phyloP scores from a whole-genome alignment of 2,113 vertebrate genomes.

The Lonchura striata region DNA sequence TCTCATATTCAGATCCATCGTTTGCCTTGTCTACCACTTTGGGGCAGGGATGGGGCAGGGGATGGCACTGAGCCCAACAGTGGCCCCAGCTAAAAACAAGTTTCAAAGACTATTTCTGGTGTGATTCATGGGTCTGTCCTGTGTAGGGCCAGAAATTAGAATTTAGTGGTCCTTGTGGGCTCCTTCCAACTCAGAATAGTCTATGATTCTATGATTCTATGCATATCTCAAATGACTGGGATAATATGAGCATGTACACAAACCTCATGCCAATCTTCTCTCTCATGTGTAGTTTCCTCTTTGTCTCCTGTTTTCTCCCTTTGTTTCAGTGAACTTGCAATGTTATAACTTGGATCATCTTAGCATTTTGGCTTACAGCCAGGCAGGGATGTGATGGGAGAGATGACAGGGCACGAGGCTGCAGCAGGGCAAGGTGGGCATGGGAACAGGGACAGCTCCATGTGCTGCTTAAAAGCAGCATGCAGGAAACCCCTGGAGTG shows the following conservation, averaged over 20 bases:
- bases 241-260: not conserved
- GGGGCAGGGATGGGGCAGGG: not conserved
- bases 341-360: not conserved
- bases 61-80: accelerated
- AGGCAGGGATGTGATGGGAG: not conserved
- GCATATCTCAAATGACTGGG: not conserved
- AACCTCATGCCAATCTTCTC: not conserved
- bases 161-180: not conserved
- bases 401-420: not conserved
- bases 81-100: not conserved
- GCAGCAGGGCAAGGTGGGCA: not conserved
- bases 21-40: not conserved
- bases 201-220: not conserved
- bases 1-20: accelerated
- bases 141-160: not conserved
- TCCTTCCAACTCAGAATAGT: not conserved
- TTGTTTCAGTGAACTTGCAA: not conserved
- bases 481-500: not conserved
- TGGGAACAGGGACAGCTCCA: not conserved
- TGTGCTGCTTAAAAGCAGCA: not conserved
- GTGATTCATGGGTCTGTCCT: not conserved
- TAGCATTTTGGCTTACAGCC: not conserved
- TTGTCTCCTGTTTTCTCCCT: not conserved
- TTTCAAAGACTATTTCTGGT: not conserved
- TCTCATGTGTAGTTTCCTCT: not conserved